Conservation (phyloP, 2,797 vertebrate genomes). For the Anabas testudineus region DNA sequence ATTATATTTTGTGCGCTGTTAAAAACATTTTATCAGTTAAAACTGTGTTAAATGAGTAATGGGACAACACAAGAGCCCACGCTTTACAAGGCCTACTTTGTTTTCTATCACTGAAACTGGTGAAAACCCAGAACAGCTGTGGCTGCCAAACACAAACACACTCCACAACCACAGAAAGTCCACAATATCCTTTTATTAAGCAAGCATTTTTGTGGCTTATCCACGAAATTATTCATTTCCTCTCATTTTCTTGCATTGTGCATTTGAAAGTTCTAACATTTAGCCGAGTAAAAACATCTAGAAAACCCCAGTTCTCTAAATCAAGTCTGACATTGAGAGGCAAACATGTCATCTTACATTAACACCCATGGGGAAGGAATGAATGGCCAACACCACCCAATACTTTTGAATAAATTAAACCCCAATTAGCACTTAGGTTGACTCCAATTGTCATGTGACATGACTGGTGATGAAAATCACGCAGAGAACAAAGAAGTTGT, state of each 20-base stretch:
- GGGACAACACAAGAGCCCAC: neutral
- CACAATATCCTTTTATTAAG: constrained; percentile 38
- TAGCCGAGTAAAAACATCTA: constrained; percentile 10
- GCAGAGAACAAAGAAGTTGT: constrained; percentile 56
- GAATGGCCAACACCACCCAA: constrained; percentile 38
- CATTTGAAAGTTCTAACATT: constrained; percentile 29
- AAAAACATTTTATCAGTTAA: neutral
- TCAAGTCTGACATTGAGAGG: constrained; percentile 61
- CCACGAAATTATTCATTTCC: constrained; percentile 46
- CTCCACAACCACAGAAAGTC: constrained; percentile 33
- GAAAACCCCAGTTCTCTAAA: constrained; percentile 37
- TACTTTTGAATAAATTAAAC: constrained; percentile 66
- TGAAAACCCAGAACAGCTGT: constrained; percentile 20
- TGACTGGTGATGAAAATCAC: constrained; percentile 44
- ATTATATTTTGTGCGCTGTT: constrained; percentile 5
- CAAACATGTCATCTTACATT: constrained; percentile 76
- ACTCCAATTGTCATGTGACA: constrained; percentile 48
- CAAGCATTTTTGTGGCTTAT: constrained; percentile 33
- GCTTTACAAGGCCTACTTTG: constrained; percentile 1
- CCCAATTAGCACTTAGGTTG: constrained; percentile 63
- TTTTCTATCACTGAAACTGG: constrained; percentile 13
- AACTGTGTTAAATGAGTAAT: neutral
- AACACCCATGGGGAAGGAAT: constrained; percentile 39
- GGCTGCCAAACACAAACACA: constrained; percentile 19
- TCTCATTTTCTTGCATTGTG: constrained; percentile 36